Base-by-base conservation (phyloP, 2,113 vertebrate species). In the Bos indicus region DNA sequence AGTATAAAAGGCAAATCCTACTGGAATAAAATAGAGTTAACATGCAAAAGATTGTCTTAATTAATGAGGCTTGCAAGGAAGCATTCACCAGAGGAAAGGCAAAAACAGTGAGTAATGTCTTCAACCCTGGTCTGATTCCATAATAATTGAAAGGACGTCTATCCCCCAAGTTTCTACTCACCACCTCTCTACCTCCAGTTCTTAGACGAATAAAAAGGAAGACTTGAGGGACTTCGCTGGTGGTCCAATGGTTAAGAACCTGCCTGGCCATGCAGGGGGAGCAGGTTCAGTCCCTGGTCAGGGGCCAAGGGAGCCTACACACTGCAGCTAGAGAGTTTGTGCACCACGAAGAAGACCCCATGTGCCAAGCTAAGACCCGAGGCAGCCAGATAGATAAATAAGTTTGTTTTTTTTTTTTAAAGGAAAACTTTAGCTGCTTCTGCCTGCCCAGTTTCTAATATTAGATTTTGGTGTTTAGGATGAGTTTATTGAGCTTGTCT, bases 1-100 rank as follows among this genome's bases (percentile, higher is more conserved):
- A 51, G 80, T 54, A 54, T 83, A 54, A 54, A 83, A 56, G n/a
- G 46, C 57, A 98, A 51, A 82, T 96, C 59, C 96, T 56, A 91
- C 28, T 90, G 77, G 48, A 90, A 90, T 94, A 48, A 93, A 96
- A 86, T 86, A 95, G 95, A 97, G 93, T 97, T 88, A 95, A 91
- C 40, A 14, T 95, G 93, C 33, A 54, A 74, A 87, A 94, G 28
- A 91, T 78, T 97, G 94, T 96, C 82, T 96, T 88, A 77, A 94
- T 91, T 51, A 48, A 36, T 96, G 54, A 91, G 19, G 33, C 57
- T 97, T 97, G n/a, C 60, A 94, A 86, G 86, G 43, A 90, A 16
- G 1, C 51, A 78, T 82, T 96, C 43, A 92, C 57, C 74, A 88
- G 93, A 93, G 92, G 54, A 97, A 93, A 90, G 43, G 46, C 59